Base-by-base conservation (phyloP, 2,113 vertebrate species). In the Anoura caudifer region DNA sequence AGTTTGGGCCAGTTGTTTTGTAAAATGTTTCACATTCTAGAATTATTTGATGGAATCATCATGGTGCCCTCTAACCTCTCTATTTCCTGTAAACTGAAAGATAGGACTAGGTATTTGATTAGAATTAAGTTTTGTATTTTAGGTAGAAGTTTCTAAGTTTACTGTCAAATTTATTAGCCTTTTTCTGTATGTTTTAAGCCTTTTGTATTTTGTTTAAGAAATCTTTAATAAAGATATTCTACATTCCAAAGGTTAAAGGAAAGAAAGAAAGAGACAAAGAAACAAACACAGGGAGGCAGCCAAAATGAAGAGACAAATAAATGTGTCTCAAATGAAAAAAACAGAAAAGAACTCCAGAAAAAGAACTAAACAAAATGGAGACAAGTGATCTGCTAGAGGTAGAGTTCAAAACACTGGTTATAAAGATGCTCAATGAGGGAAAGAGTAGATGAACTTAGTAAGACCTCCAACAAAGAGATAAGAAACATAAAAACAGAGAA, bases 171-270 rank as follows among this genome's bases (percentile, higher is more conserved):
- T 50, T 80, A 90, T 86, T 67, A 59, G 24, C 5, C 17, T 61
- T 95, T 77, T 8, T 31, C 26, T 84, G 9, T 79, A 43, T 87
- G 54, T 95, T 85, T 85, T 63, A 31, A 69, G 50, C 50, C 61
- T 88, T 87, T 93, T 87, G 31, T 95, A 89, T 92, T 95, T 81
- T 91, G 87, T 85, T 50, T 50, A 94, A 94, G 65, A 81, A 88
- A 80, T 59, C 31, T 33, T 54, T 97, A 95, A 91, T 92, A 77
- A 96, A 87, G 43, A 65, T 63, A 73, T 26, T 85, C 41, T 84
- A 36, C 90, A 92, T 81, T 63, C 56, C 59, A 26, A 59, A 95
- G 47, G 61, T 28, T 61, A 26, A 61, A 28, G 28, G 26, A 61
- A 28, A 61, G 50, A 52, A 61, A 61, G 59, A 28, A 61, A 59